Base-by-base conservation (phyloP, 2,888 invertebrate species). In the Acutogordius australiensis region DNA sequence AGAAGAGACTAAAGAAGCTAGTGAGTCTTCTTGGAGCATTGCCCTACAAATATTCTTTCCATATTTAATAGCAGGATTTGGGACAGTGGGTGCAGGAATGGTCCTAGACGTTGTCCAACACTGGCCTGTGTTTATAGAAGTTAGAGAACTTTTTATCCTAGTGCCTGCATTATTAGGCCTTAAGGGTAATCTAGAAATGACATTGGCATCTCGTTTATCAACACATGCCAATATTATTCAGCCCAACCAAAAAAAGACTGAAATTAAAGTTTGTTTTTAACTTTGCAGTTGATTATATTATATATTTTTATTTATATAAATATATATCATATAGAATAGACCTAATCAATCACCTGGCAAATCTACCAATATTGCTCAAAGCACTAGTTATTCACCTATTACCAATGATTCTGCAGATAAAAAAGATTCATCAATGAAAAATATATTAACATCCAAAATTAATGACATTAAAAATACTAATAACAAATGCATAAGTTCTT, bases 171-270 rank as follows among this genome's bases (percentile, higher is more conserved):
- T 83, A 60, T 74, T 84, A 61, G 85, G 84, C 28, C 75, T 82
- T 18, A 79, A 85, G 76, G 91, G 51, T 63, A 91, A 91, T 72
- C 75, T 91, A 67, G 90, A 91, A 74, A 91, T 88, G 87, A 90
- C 88, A 63, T 74, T 94, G 62, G 91, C 91, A 0, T 88, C 88
- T 1, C 78, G 91, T 44, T 75, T 94, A n/a, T 88, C 88, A 21
- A 94, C 91, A 37, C 64, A 73, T 74, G 85, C 86, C 1, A 86
- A 90, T 72, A 74, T 88, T 62, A 88, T 88, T 30, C 82, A n/a
- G n/a, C n/a, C n/a, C n/a, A n/a, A n/a, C n/a, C n/a, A n/a, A n/a
- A n/a, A n/a, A n/a, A n/a, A n/a, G n/a, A n/a, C n/a, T n/a, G n/a
- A n/a, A n/a, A n/a, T n/a, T n/a, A n/a, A n/a, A n/a, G n/a, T n/a